Evolutionary conservation across 2,888 invertebrate genomes (phyloP).

Genomic region (Hemistola chrysoprasaria): DNA sequence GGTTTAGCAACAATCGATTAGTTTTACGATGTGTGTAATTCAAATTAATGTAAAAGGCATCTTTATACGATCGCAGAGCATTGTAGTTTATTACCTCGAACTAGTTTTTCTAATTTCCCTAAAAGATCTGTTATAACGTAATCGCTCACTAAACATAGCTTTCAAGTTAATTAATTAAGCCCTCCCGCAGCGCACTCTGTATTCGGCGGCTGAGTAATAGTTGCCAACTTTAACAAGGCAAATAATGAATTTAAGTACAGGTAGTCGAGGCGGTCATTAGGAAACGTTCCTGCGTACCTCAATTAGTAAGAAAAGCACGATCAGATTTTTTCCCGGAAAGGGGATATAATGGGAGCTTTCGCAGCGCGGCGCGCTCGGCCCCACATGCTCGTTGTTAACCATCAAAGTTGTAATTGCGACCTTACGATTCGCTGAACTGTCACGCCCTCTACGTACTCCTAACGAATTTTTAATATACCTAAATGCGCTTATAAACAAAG

Average conservation of each 20-base stretch:
- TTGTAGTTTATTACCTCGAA: constrained; percentile 18
- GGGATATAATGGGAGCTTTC: constrained; percentile 57
- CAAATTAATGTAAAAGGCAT: constrained; percentile 40
- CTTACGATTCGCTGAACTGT: constrained; percentile 63
- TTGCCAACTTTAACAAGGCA: constrained; percentile 36
- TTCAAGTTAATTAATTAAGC: constrained; percentile 28
- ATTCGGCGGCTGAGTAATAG: constrained; percentile 16
- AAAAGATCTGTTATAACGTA: constrained; percentile 23
- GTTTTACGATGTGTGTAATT: constrained; percentile 71
- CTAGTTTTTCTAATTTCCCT: constrained; percentile 24
- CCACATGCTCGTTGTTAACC: constrained; percentile 48
- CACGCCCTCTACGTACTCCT: constrained; percentile 59
- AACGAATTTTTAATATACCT: constrained; percentile 68
- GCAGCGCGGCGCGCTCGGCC: constrained; percentile 42
- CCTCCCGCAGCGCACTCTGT: constrained; percentile 20
- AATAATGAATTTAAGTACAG: constrained; percentile 51
- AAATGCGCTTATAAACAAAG: constrained; percentile 66
- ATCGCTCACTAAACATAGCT: constrained; percentile 19
- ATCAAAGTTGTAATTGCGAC: constrained; percentile 68
- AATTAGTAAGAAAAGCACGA: constrained; percentile 56
- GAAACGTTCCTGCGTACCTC: constrained; percentile 46
- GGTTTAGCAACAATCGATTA: constrained; percentile 63
- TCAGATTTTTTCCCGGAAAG: constrained; percentile 54
- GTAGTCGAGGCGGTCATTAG: constrained; percentile 52
- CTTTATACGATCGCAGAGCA: constrained; percentile 29